Conservation (phyloP, 1,140 invertebrate genomes). For the Drosophila mojavensis region DNA sequence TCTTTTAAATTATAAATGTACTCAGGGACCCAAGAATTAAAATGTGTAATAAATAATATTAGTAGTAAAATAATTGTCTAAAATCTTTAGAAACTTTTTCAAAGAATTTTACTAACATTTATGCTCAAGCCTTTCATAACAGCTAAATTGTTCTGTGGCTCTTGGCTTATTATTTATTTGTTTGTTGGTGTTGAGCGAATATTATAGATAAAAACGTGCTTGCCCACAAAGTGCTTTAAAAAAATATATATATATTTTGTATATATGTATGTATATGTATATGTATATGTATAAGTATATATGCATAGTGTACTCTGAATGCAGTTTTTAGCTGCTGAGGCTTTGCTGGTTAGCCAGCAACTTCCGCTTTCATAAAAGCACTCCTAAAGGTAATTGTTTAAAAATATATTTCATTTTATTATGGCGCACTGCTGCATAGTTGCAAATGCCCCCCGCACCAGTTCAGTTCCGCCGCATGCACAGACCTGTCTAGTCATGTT, state of each 20-base stretch:
- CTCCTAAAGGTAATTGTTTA: constrained; percentile 77
- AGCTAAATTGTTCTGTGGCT: neutral
- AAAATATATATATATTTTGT: neutral
- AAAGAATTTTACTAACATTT: too few relatives aligned
- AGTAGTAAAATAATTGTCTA: too few relatives aligned
- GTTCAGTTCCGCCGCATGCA: constrained; percentile 3
- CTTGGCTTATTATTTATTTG: constrained; percentile 10
- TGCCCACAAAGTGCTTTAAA: constrained; percentile 23
- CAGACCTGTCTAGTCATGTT: constrained; percentile 53
- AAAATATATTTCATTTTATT: constrained; percentile 78
- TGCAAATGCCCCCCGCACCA: constrained; percentile 11
- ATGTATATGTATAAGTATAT: neutral
- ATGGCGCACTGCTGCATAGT: constrained; percentile 39
- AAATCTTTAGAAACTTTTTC: too few relatives aligned
- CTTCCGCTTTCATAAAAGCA: constrained; percentile 71
- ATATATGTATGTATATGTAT: neutral
- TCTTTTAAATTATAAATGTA: too few relatives aligned
- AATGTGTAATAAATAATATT: too few relatives aligned
- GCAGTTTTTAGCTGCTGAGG: constrained; percentile 28
- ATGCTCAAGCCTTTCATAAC: neutral
- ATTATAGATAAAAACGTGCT: constrained; percentile 18
- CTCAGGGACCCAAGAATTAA: too few relatives aligned
- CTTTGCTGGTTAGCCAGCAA: constrained; percentile 39
- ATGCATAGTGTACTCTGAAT: constrained; percentile 10
- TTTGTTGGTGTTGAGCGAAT: neutral